Base-by-base conservation (phyloP, 2,113 vertebrate genomes). In the Hippotragus niger region DNA sequence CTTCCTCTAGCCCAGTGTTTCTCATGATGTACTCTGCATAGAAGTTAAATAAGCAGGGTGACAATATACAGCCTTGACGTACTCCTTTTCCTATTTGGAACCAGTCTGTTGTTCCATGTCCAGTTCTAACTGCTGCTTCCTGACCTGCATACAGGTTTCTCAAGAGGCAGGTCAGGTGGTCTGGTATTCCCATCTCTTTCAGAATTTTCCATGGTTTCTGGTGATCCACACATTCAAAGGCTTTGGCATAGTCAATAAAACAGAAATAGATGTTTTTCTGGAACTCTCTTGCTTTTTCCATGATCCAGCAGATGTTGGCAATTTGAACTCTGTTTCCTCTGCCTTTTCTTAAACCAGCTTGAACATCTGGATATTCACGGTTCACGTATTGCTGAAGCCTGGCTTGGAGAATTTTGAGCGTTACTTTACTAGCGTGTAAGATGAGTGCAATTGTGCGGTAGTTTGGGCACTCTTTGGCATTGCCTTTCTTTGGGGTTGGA, bases 401-500 rank as follows among this genome's bases (percentile, higher is more conserved):
- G 62, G 15, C 62, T 17, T n/a, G 3, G 62, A n/a, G 15, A 64
- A 64, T 64, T 17, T 64, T 64, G 62, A n/a, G 62, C 33, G 1
- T 64, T 64, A 64, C 31, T 64, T 64, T 64, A 16, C 58, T n/a
- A 64, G 31, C 0, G 0, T 64, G 15, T 64, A 1, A 64, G 33
- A 64, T n/a, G 16, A 67, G 16, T 9, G 16, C 0, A 67, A n/a
- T n/a, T 67, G 33, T 67, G 7, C 0, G 0, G 16, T 67, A 67
- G 62, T 67, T 67, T 67, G 33, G 17, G 31, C 31, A n/a, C 2
- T 64, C 62, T 64, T n/a, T 64, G 7, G 2, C 3, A 64, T n/a
- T 64, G 3, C 33, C 62, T n/a, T 64, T 64, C 15, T 64, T 64
- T 9, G 33, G 62, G 62, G 9, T 17, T n/a, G 7, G 62, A 64